phyloP scores from a whole-genome alignment of 2,797 vertebrate genomes.

The Argya squamiceps region DNA sequence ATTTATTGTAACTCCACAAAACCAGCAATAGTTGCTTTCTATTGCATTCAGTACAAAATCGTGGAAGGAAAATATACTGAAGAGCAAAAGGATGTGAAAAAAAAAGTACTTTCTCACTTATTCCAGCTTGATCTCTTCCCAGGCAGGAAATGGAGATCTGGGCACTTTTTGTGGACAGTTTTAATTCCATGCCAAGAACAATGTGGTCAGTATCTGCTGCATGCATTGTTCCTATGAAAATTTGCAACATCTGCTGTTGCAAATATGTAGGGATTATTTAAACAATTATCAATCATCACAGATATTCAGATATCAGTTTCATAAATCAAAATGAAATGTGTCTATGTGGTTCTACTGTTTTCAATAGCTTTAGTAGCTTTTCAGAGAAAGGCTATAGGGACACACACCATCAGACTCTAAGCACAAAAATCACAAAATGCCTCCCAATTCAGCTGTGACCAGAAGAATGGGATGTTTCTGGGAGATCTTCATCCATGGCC shows the following conservation, averaged over 20 bases:
- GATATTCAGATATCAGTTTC: conserved; percentile 28
- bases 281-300: not conserved
- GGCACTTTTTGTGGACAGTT: not conserved
- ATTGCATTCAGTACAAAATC: not conserved
- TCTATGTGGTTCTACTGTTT: not conserved
- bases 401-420: not conserved
- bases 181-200: not conserved
- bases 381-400: not conserved
- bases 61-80: not conserved
- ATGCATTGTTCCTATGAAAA: not conserved
- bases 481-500: conserved; percentile 79
- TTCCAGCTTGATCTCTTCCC: not conserved
- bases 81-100: not conserved
- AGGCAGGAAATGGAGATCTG: not conserved
- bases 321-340: not conserved
- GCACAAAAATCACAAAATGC: conserved; percentile 48
- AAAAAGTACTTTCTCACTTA: not conserved
- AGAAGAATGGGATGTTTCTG: conserved; percentile 78
- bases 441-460: conserved; percentile 80
- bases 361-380: not conserved
- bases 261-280: not conserved
- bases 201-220: not conserved
- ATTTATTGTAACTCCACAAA: not conserved
- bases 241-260: not conserved
- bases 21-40: not conserved